Evolutionary conservation across 2,888 invertebrate genomes (phyloP), one percentile per base, ranked within the genome.

Genomic region (Melanchra persicariae): DNA sequence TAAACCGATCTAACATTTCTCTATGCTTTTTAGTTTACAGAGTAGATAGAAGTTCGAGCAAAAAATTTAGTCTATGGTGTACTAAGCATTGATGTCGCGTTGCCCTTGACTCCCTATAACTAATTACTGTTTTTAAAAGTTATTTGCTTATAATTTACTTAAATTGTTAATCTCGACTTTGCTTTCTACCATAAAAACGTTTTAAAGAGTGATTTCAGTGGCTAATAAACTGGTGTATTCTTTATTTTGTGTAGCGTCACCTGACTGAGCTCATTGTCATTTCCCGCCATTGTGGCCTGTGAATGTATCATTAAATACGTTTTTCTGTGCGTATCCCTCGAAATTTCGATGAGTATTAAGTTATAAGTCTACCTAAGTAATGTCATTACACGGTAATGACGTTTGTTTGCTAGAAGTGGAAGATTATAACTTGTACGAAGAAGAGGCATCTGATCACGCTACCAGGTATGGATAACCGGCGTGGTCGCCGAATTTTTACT

Each of bases 211-310:
- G 87, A 79, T 82, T 86, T 81, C 76, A 75, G 84, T 87, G 87
- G 79, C 75, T 84, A 75, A 73, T 82, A 74, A 73, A 76, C 78
- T 86, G 79, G 85, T 89, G 88, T 87, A 85, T 87, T 87, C 85
- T 81, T 81, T 87, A 92, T 90, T 90, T 91, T 87, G 91, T 91
- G 90, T 92, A 93, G 96, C 96, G 96, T 96, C 96, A 96, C 95
- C 96, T 96, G 96, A 96, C 95, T 90, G 93, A 89, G 89, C 93
- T 95, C 95, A 95, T 96, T 96, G 96, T 96, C 96, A 95, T 96
- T 96, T 96, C 96, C 96, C 96, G 96, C 96, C 96, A 96, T 96
- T 96, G 96, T 96, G 95, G 94, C 89, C 91, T 89, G 92, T 92
- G 91, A 90, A 90, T 89, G 87, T 90, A 90, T 78, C 89, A 88